Base-by-base conservation (phyloP, 2,888 invertebrate genomes). In the Parnassius apollo region DNA sequence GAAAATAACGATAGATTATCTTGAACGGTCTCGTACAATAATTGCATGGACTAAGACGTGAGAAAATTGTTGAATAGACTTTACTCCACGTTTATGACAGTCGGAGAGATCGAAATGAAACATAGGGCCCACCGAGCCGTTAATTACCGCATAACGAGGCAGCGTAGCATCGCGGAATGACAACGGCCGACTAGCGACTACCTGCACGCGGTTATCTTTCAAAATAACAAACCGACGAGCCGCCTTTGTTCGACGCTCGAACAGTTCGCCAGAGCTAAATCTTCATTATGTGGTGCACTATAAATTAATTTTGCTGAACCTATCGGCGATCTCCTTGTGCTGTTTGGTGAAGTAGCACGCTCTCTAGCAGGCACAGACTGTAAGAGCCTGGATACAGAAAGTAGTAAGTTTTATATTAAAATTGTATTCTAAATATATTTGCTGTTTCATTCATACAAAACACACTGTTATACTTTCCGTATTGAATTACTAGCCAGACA, bases 231-330 rank as follows among this genome's bases (percentile, higher is more conserved):
- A 78, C 80, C 75, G 70, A 74, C 78, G 49, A 2, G 72, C 77
- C 78, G 78, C 75, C 78, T 84, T 86, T 84, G 82, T 84, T 81
- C 73, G 71, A 67, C 64, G 67, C 64, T 49, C 51, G 59, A 65
- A 12, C 46, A 61, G 65, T 68, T 69, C 63, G 68, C 77, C 77
- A 77, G 76, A 82, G 80, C 81, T 88, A 87, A 89, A 88, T 89
- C 89, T 91, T 90, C 88, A 89, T 89, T 89, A 89, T 69, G 71
- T 75, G 68, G 71, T 68, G 65, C 68, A 68, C 83, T 71, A 82
- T 88, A 87, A 85, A 84, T 89, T 80, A 78, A 78, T 76, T 77
- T 74, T 70, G 69, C n/a, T 49, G 67, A 71, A 68, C 59, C 65
- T 73, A 88, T 89, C 88, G 75, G 64, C 73, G 82, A 87, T 88